Evolutionary conservation across 2,113 vertebrate genomes (phyloP), one percentile per base, ranked within the genome.

Genomic region (Cheirogaleus medius): DNA sequence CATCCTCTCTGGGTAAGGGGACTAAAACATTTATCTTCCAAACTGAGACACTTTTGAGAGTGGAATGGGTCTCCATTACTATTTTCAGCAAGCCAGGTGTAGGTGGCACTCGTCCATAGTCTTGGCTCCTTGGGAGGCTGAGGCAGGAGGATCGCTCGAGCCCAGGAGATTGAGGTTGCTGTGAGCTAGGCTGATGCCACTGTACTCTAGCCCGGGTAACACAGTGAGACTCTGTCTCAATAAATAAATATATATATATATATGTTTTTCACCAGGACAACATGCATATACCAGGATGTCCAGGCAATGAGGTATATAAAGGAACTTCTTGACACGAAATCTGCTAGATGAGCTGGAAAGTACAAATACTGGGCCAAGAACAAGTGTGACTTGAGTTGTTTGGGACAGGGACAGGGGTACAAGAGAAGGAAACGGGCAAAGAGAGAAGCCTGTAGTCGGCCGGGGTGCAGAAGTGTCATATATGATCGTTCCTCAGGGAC

Each of bases 401-500:
- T 32, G 86, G 91, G 82, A 88, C 93, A 87, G 78, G 42, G 78
- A 77, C 1, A 7, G 14, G 42, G 47, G 37, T 39, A 29, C 37
- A 4, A 20, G 66, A 94, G 80, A 34, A 90, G 82, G 81, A 94
- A 96, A 71, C 9, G n/a, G 29, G 64, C 58, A 27, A 80, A 71
- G 58, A 93, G 15, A 76, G 66, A 77, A 77, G 82, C 42, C 63
- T 37, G 80, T 25, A 39, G n/a, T 23, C 73, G 69, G 84, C 15
- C 82, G 81, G 54, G 77, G 83, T 74, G 87, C 86, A 83, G 63
- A 84, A 29, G 32, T 64, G 90, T 90, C 80, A 81, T 8, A 39
- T 32, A 47, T 58, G 77, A 94, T 63, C 0, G 0, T 89, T 93
- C 89, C 97, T 97, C 97, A 90, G 80, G 87, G 97, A 97, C 93